These are phyloP conservation scores for Euplagia quadripunctaria DNA, from an alignment of 2,888 invertebrate genomes.

Conservation along the genomic window DNA sequence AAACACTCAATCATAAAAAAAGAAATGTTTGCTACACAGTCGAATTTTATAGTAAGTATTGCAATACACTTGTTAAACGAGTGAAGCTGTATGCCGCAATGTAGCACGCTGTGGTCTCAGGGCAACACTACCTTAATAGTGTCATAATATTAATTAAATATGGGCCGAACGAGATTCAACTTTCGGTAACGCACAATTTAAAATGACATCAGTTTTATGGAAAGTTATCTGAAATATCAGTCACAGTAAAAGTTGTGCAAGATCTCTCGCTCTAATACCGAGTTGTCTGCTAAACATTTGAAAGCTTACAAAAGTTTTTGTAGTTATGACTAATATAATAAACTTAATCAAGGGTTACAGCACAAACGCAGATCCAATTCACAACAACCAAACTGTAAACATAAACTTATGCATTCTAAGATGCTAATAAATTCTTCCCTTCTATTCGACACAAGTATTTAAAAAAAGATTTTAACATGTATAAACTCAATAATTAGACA, in stretches of 20 bases:
- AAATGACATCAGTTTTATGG: not conserved
- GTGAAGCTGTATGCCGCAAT: not conserved
- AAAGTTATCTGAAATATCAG: not conserved
- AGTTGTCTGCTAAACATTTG: not conserved
- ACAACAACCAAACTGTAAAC: conserved; percentile 8
- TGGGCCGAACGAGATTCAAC: conserved; percentile 39
- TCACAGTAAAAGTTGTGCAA: not conserved
- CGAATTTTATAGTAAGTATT: not conserved
- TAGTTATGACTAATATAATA: not conserved
- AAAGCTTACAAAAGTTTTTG: not conserved
- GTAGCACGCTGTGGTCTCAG: not conserved
- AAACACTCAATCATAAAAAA: not conserved
- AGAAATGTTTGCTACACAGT: not conserved
- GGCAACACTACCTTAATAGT: not conserved
- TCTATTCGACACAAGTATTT: conserved; percentile 8
- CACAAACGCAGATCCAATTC: conserved; percentile 11
- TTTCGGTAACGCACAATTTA: conserved; percentile 3
- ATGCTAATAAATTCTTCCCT: conserved; percentile 23
- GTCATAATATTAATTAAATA: conserved; percentile 1
- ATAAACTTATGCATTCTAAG: conserved; percentile 21
- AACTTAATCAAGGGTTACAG: not conserved
- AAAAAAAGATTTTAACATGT: not conserved
- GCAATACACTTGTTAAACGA: not conserved
- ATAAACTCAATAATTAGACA: conserved; percentile 12
- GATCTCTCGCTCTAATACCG: not conserved